Evolutionary conservation across 2,797 vertebrate species (phyloP).

Genomic region (Coregonus suidteri): DNA sequence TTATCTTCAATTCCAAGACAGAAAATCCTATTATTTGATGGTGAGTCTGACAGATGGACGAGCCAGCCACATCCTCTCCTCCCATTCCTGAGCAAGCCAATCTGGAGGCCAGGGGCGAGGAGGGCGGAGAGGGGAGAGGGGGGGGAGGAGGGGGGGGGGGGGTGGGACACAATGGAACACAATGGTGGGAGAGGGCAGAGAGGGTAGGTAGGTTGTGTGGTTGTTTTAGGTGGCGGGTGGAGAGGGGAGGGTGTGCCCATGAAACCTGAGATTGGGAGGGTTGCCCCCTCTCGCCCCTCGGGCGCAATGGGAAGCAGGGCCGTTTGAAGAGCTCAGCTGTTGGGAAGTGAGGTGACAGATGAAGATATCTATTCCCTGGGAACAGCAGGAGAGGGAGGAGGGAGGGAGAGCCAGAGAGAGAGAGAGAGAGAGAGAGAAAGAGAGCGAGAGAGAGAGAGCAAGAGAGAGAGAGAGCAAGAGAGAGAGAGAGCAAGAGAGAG

Average conservation of each 20-base stretch:
- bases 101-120: constrained; percentile 62
- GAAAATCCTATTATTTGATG: constrained; percentile 81
- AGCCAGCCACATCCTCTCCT: constrained; percentile 57
- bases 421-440: background rate
- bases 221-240: constrained; percentile 28
- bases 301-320: constrained; percentile 46
- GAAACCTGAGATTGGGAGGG: constrained; percentile 55
- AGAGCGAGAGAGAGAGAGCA: background rate
- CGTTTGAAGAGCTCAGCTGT: constrained; percentile 48
- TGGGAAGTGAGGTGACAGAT: constrained; percentile 50
- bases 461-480: too few relatives aligned
- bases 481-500: too few relatives aligned
- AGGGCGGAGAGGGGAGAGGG: background rate
- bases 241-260: constrained; percentile 37
- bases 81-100: constrained; percentile 77
- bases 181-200: constrained; percentile 57
- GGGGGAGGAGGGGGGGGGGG: constrained; percentile 12
- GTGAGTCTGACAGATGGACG: constrained; percentile 82
- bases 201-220: constrained; percentile 43
- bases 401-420: background rate
- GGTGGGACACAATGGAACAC: constrained; percentile 8
- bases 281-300: constrained; percentile 36
- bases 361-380: constrained; percentile 42
- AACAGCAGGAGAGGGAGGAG: constrained; percentile 25
- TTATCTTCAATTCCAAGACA: constrained; percentile 85